Conservation (phyloP, 1,140 invertebrate species). For the Hycleus cichorii region DNA sequence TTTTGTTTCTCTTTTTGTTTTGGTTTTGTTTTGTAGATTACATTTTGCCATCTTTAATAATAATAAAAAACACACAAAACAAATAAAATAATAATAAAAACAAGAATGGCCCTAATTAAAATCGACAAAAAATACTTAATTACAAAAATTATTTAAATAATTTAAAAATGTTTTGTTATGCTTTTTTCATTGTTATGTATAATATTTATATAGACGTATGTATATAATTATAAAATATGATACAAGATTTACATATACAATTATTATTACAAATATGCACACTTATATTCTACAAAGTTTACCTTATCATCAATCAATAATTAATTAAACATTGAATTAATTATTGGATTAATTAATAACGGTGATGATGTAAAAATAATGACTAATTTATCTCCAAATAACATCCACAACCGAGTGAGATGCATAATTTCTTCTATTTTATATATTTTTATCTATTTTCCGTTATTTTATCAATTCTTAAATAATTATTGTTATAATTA, state of each 20-base stretch:
- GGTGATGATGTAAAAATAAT: constrained; percentile 38
- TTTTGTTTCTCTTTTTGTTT: constrained; percentile 10
- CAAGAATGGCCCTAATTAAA: constrained; percentile 22
- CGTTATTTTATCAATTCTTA: too few relatives aligned
- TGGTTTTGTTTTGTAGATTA: neutral
- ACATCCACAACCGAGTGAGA: constrained; percentile 33
- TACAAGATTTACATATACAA: constrained; percentile 39
- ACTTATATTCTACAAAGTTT: constrained; percentile 30
- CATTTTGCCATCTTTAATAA: too few relatives aligned
- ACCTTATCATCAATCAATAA: neutral
- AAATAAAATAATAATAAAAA: too few relatives aligned
- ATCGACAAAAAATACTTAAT: constrained; percentile 10
- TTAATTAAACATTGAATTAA: constrained; percentile 9
- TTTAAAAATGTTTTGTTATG: constrained; percentile 25
- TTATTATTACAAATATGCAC: constrained; percentile 32
- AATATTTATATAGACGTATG: too few relatives aligned
- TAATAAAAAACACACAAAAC: too few relatives aligned
- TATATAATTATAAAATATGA: constrained; percentile 37
- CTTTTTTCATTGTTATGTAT: too few relatives aligned
- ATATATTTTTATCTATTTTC: too few relatives aligned
- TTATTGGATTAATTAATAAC: constrained; percentile 3
- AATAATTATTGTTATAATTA: too few relatives aligned
- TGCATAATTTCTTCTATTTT: constrained; percentile 4
- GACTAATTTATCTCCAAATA: constrained; percentile 28
- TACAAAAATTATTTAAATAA: constrained; percentile 33